Evolutionary conservation across 2,888 invertebrate genomes (phyloP).

Genomic region (Cerceris rybyensis): DNA sequence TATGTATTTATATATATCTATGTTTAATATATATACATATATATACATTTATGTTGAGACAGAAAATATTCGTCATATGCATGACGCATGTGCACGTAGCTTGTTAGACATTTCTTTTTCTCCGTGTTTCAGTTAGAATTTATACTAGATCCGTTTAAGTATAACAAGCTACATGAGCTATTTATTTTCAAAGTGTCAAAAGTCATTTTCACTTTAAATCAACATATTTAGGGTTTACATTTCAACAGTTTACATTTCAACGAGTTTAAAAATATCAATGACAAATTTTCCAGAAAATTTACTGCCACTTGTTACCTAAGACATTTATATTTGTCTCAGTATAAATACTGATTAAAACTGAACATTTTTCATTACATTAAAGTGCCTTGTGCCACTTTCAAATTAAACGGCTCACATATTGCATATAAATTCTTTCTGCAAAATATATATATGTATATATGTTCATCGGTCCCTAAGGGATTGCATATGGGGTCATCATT

Average conservation of each 20-base stretch:
- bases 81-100: slow-evolving; percentile 45
- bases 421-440: slow-evolving; percentile 17
- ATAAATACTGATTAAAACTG: too few relatives aligned
- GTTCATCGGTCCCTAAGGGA: slow-evolving; percentile 74
- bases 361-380: too few relatives aligned
- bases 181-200: not conserved
- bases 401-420: too few relatives aligned
- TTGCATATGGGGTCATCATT: slow-evolving; percentile 70
- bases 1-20: slow-evolving; percentile 15
- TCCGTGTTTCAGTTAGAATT: slow-evolving; percentile 33
- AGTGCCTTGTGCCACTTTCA: too few relatives aligned
- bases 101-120: slow-evolving; percentile 44
- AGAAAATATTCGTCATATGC: slow-evolving; percentile 46
- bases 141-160: slow-evolving; percentile 22
- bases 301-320: not conserved
- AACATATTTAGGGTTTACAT: too few relatives aligned
- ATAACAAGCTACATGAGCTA: slow-evolving; percentile 45
- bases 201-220: too few relatives aligned
- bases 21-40: slow-evolving; percentile 36
- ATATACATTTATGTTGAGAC: slow-evolving; percentile 33
- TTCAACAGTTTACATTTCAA: too few relatives aligned
- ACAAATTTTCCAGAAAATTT: too few relatives aligned
- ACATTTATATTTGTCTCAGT: slow-evolving; percentile 6
- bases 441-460: slow-evolving; percentile 55
- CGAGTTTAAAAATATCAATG: too few relatives aligned